These are phyloP conservation scores for Pemphredon lugubris DNA, from an alignment of 2,888 invertebrate genomes.

Conservation along the genomic window DNA sequence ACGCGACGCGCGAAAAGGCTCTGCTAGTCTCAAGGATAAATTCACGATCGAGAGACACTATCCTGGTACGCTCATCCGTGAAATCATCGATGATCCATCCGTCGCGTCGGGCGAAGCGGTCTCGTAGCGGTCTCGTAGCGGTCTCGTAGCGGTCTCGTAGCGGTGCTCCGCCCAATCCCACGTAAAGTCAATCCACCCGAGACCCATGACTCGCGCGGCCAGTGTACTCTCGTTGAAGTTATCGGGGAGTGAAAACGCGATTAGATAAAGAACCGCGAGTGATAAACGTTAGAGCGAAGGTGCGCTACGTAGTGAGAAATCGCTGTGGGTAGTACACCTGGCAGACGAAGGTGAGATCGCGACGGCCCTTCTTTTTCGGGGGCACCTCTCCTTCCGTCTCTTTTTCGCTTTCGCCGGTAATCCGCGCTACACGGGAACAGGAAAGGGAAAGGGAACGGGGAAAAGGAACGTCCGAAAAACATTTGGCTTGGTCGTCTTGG, in stretches of 20 bases:
- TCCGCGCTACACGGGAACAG: no score
- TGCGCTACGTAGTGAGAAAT: background rate
- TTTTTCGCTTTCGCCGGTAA: no score
- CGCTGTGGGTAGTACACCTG: background rate
- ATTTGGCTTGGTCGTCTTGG: conserved; percentile 7
- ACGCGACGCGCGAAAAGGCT: no score
- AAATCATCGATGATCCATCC: no score
- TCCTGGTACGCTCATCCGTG: no score
- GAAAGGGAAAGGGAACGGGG: background rate
- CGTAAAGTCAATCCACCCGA: conserved; percentile 17
- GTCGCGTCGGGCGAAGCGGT: no score
- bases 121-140: no score
- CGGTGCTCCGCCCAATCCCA: background rate
- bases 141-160: no score
- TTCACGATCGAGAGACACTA: no score
- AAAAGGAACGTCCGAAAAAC: conserved; percentile 16
- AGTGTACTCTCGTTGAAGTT: conserved; percentile 3
- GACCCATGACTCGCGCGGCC: conserved; percentile 13
- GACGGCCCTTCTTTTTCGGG: no score
- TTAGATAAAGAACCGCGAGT: conserved; percentile 42
- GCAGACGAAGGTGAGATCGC: background rate
- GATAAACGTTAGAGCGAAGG: background rate
- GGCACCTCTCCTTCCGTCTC: no score
- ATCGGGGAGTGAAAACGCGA: conserved; percentile 28
- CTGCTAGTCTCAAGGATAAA: no score